Conservation (phyloP, 2,797 vertebrate genomes). For the Ispidina picta region DNA sequence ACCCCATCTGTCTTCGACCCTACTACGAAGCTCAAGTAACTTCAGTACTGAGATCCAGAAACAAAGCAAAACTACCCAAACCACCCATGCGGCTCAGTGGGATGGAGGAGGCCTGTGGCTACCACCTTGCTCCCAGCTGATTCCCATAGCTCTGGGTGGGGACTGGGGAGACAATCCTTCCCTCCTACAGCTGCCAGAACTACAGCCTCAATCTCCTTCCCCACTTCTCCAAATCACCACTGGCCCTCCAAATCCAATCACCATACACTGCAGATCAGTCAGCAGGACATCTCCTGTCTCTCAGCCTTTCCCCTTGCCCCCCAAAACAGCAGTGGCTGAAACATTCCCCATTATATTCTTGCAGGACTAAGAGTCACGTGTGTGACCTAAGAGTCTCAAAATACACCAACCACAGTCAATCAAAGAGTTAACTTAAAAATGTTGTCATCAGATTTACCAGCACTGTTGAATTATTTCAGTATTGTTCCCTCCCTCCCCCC, state of each 20-base stretch:
- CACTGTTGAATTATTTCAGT: constrained; percentile 76
- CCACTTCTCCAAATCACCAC: neutral
- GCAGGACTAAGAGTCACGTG: constrained; percentile 27
- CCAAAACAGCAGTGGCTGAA: neutral
- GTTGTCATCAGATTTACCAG: constrained; percentile 72
- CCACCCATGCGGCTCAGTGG: rapidly evolving
- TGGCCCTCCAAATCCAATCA: constrained; percentile 62
- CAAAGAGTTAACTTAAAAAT: constrained; percentile 73
- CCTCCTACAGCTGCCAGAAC: neutral
- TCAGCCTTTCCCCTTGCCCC: neutral
- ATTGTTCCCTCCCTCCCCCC: constrained; percentile 75
- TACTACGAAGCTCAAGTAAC: neutral
- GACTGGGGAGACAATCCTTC: neutral
- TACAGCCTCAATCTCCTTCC: constrained; percentile 27
- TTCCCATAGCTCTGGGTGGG: neutral
- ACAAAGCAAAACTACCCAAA: constrained; percentile 10
- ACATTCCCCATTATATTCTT: neutral
- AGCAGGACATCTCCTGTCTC: neutral
- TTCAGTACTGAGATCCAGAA: neutral
- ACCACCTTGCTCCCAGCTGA: neutral
- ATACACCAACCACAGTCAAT: constrained; percentile 76
- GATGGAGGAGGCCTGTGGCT: neutral
- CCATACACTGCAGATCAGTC: constrained; percentile 15
- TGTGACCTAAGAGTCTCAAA: constrained; percentile 70
- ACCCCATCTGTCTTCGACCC: neutral